Evolutionary conservation across 2,113 vertebrate genomes (phyloP), one percentile per base, ranked within the genome.

Genomic region (Cyphomyrus plagiostoma): DNA sequence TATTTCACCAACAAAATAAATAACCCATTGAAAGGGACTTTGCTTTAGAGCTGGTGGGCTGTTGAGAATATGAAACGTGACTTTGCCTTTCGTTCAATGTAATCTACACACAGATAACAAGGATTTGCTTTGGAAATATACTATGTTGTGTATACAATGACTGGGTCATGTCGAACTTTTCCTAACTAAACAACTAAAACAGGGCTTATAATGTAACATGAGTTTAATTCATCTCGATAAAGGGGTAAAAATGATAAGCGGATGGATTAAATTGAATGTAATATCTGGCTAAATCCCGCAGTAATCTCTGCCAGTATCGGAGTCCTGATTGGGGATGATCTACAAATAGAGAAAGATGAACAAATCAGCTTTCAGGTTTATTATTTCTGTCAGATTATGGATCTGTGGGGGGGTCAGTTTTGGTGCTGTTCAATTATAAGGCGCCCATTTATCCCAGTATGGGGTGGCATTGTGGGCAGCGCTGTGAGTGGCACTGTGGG

Each of bases 251-350:
- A 95, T 97, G 93, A 97, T 97, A 97, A 97, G 95, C 93, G 89
- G 94, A 91, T 94, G 96, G 97, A 97, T 96, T 96, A 95, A 92
- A 96, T 96, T 96, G 96, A 96, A 97, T 97, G 95, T 98, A 96
- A 97, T 97, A 96, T 98, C 95, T 94, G 93, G 94, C 92, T 95
- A 96, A 96, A 96, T 95, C 95, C 94, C 93, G 92, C 85, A 35
- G 93, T 94, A 95, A 96, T 97, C 95, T 94, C 90, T 50, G 74
- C 90, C 90, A 93, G 91, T 93, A 94, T 94, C 94, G 92, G 92
- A 94, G 91, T 91, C 92, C 92, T 94, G 94, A 92, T 94, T 94
- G 92, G 88, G 92, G 95, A 96, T 96, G 96, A 97, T 97, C 95
- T 95, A 95, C 96, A 97, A 97, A 97, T 96, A 96, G 94, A 95